Evolutionary conservation across 64 coral and sea anemone genomes (phyloP), one percentile per base, ranked within the genome.

Genomic region (Astreopora myriophthalma): DNA sequence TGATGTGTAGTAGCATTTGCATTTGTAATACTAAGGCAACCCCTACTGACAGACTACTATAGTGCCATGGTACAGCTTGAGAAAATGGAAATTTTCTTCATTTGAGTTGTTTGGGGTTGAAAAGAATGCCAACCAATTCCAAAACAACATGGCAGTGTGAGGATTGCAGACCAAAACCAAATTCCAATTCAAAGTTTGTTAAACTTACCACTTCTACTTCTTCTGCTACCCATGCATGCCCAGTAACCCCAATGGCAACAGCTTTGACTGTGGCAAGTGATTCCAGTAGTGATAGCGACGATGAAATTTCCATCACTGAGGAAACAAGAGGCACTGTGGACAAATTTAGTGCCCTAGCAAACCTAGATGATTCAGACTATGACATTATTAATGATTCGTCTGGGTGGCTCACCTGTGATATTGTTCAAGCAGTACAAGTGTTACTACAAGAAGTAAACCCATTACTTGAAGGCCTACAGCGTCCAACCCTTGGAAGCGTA

Each of bases 1-100:
- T 93, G 84, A 63, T 78, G 28, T 82, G 44, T 25, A 62, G 76
- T 6, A 88, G 52, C 66, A 88, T 93, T 93, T 93, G 92, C 79
- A 52, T 93, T 63, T 93, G 84, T 80, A 88, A 88, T 52, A 64
- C 27, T 40, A 88, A 88, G 66, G 55, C 92, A 94, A 69, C 85
- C 33, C 48, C 70, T 62, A 52, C 40, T 58, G 92, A 88, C 34
- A 94, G 66, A 94, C 64, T 88, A 30, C 37, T 94, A 3, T 57
- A 94, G 76, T 93, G 91, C 58, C 60, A 93, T 32, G 78, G 51
- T 40, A 33, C 42, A 68, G 20, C 29, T 33, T 93, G 91, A 30
- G 69, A 28, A 33, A 70, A 80, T 72, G 84, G 92, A 44, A 68
- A 69, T 8, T 88, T 62, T 81, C 88, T 93, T 58, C 91, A 93